A percentile compares a stretch with the other conserved stretches of the same genome.
Evolutionary conservation across 1,140 invertebrate genomes (phyloP).

Genomic region (Adoxophyes honmai): DNA sequence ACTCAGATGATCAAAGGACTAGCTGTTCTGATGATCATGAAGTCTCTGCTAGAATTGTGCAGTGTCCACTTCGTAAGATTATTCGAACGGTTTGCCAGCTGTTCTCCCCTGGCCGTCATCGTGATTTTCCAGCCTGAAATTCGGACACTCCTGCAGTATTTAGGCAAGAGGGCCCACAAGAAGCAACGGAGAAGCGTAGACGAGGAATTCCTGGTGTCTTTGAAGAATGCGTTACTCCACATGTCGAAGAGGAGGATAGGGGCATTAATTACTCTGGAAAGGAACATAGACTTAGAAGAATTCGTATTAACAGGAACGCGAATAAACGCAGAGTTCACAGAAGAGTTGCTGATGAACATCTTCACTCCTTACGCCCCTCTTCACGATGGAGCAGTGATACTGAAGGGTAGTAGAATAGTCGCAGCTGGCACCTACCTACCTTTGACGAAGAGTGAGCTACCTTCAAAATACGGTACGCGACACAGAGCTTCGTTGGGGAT

Average conservation of each 20-base stretch:
- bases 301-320: neutral
- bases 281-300: neutral
- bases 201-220: neutral
- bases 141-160: neutral
- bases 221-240: conserved; percentile 1
- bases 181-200: conserved; percentile 5
- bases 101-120: neutral
- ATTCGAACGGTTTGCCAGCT: neutral
- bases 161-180: neutral
- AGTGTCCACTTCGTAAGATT: neutral
- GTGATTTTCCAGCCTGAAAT: conserved; percentile 1
- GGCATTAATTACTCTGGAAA: conserved; percentile 14
- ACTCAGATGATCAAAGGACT: conserved; percentile 4
- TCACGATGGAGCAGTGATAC: conserved; percentile 16
- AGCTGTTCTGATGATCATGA: neutral
- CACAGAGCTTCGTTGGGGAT: conserved; percentile 14
- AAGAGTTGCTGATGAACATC: conserved; percentile 15
- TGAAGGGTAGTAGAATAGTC: neutral
- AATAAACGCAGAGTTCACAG: conserved; percentile 5
- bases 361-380: conserved; percentile 11
- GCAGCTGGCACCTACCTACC: conserved; percentile 4
- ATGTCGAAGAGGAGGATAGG: conserved; percentile 9
- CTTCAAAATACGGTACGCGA: conserved; percentile 6
- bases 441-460: neutral
- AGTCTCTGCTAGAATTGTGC: neutral